phyloP scores from a whole-genome alignment of 2,113 vertebrate species.

The Phyllostomus discolor region DNA sequence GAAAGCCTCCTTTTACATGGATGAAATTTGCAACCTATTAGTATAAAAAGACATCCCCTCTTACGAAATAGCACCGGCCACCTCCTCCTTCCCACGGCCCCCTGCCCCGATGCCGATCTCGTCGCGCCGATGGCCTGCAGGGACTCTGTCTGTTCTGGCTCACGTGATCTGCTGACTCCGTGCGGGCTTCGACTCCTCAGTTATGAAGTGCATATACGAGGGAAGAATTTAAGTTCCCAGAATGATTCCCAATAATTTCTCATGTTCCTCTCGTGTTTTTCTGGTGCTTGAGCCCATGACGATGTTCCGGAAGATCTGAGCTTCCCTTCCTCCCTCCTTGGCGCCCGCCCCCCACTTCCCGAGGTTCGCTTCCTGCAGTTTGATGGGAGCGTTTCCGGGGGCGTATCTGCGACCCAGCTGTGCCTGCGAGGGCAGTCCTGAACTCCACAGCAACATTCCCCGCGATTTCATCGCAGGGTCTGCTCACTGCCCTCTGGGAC shows the following conservation, averaged over 20 bases:
- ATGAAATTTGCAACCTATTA: constrained; percentile 1
- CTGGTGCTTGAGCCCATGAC: background rate
- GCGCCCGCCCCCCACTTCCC: background rate
- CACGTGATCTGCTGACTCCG: background rate
- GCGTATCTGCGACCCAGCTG: background rate
- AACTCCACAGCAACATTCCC: background rate
- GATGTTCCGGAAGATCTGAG: constrained; percentile 30
- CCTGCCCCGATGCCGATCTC: background rate
- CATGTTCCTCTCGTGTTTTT: background rate
- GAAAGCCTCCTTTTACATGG: background rate
- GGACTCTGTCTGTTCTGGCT: background rate
- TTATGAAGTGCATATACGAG: background rate
- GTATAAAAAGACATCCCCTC: background rate
- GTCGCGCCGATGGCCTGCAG: background rate
- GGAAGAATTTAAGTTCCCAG: background rate
- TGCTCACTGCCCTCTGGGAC: background rate
- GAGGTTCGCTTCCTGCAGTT: constrained; percentile 47
- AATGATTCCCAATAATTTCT: background rate
- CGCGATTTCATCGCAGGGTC: background rate
- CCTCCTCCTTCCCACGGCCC: background rate
- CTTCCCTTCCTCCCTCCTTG: background rate
- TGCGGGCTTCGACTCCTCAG: background rate
- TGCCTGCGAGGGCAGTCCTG: background rate
- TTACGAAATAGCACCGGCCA: background rate
- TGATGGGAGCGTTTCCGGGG: constrained; percentile 20